Conservation (phyloP, 1,140 invertebrate genomes). For the Anagrus nilaparvatae region DNA sequence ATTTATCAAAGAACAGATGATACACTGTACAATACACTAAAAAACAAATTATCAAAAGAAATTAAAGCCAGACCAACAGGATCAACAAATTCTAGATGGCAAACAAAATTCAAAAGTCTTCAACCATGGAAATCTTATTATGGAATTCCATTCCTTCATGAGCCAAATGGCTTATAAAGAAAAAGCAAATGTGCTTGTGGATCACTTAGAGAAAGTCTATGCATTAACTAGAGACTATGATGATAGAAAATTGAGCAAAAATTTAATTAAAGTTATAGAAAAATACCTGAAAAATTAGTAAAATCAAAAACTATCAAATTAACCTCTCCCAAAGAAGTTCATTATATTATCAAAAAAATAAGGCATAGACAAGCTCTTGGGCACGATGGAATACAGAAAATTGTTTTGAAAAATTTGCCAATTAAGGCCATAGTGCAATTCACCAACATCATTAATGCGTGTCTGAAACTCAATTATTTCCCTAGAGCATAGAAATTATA, state of each 20-base stretch:
- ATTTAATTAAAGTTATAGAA: not conserved
- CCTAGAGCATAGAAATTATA: slow-evolving; percentile 28
- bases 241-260: slow-evolving; percentile 1
- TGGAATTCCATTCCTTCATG: too few species aligned
- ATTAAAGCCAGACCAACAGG: too few species aligned
- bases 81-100: too few species aligned
- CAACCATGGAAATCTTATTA: too few species aligned
- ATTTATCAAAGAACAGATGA: too few species aligned
- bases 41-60: too few species aligned
- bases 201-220: too few species aligned
- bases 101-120: too few species aligned
- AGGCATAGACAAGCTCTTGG: slow-evolving; percentile 26
- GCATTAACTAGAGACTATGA: slow-evolving; percentile 5
- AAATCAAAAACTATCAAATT: slow-evolving; percentile 7
- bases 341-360: slow-evolving; percentile 14
- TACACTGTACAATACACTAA: too few species aligned
- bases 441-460: slow-evolving; percentile 25
- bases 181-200: too few species aligned
- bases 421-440: slow-evolving; percentile 23
- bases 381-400: slow-evolving; percentile 23
- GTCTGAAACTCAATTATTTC: slow-evolving; percentile 24
- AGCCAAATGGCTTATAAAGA: too few species aligned
- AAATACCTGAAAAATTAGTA: slow-evolving; percentile 8
- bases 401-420: slow-evolving; percentile 27
- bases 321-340: slow-evolving; percentile 11